Evolutionary conservation across 2,888 invertebrate genomes (phyloP), one percentile per base, ranked within the genome.

Genomic region (Xestia rhomboidea): DNA sequence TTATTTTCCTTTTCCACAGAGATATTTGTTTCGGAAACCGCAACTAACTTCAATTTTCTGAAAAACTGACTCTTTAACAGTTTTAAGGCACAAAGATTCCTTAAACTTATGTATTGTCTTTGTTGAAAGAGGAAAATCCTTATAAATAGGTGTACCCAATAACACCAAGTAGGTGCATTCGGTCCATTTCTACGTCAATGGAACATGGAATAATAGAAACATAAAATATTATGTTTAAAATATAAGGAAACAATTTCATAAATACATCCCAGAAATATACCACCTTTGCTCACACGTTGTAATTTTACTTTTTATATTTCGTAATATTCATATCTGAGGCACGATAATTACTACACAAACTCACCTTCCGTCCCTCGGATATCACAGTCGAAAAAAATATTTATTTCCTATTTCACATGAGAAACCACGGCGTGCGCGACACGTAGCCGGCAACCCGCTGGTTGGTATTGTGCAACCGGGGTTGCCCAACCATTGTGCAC

Each of bases 361-460:
- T 85, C 79, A 81, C 80, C 74, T 77, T 79, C 76, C 74, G 76
- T 73, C 85, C 87, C 87, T 86, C 82, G 83, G 81, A 80, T 85
- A 81, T 82, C 84, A 73, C 72, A 76, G 68, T 79, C 27, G 68
- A 83, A 87, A 88, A 87, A 85, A 91, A 91, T 90, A 91, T 90
- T 88, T 89, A 90, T 92, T 93, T 93, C 90, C 92, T 90, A 92
- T 92, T 94, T 94, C 94, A 91, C 95, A 94, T 95, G 95, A 95
- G 95, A 95, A 95, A 87, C 83, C 81, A 80, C 83, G 85, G 87
- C 84, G 89, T 85, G 87, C 86, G 86, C 89, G 82, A 91, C 90
- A 91, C 89, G 91, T 90, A 83, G 88, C 85, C 81, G 91, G 91
- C 91, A 84, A 89, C 95, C 93, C 92, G 95, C 95, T 94, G 95